Conservation (phyloP, 2,797 vertebrate genomes). For the Discoglossus pictus region DNA sequence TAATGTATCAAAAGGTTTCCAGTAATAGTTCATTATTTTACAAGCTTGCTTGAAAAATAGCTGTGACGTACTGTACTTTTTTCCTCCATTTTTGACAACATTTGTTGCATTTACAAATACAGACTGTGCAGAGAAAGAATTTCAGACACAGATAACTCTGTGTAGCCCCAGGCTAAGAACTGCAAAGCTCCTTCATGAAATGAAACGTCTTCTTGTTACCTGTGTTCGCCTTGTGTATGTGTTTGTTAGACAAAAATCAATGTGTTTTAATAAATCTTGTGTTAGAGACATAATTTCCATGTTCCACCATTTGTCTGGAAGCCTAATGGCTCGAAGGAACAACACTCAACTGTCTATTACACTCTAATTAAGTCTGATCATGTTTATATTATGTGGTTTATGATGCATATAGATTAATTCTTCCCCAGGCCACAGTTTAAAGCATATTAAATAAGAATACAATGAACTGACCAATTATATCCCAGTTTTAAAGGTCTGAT, state of each 20-base stretch:
- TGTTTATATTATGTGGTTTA: constrained; percentile 61
- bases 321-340: constrained; percentile 49
- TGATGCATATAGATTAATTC: constrained; percentile 63
- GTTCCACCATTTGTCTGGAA: too few relatives aligned
- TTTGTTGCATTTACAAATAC: constrained; percentile 34
- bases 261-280: too few relatives aligned
- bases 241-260: too few relatives aligned
- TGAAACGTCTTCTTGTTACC: background rate
- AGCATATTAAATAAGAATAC: constrained; percentile 52
- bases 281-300: too few relatives aligned
- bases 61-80: too few relatives aligned
- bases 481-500: too few relatives aligned
- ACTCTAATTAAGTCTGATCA: constrained; percentile 58
- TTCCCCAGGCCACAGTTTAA: constrained; percentile 44
- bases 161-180: background rate
- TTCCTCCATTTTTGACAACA: constrained; percentile 17
- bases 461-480: constrained; percentile 59
- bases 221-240: background rate
- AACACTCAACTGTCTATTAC: constrained; percentile 58
- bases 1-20: too few relatives aligned
- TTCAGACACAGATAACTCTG: background rate
- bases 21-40: too few relatives aligned
- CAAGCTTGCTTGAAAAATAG: too few relatives aligned
- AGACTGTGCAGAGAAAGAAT: background rate
- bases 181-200: background rate